Base-by-base conservation (phyloP, 2,888 invertebrate genomes). In the Nebria brevicollis region DNA sequence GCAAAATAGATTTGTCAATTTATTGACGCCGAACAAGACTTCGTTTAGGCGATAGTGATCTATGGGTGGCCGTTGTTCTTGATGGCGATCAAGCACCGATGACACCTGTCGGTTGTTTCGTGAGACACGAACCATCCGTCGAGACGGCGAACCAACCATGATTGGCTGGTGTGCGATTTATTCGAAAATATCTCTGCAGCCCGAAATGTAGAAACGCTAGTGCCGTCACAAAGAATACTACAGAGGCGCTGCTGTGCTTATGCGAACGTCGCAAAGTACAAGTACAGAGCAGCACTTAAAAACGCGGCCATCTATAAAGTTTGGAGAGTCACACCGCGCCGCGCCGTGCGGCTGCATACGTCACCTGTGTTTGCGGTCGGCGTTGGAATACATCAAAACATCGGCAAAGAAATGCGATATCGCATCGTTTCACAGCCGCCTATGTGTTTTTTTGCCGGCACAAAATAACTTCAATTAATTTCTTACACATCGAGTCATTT, bases 401-500 rank as follows among this genome's bases (percentile, higher is more conserved):
- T 43, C 72, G 72, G 72, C 70, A 72, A 77, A 77, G 77, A 77
- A 54, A 77, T 72, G 72, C 65, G 72, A 72, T 70, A 77, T 72
- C 77, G 65, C 64, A 64, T 68, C 68, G 76, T 54, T 54, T 54
- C 54, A 72, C 66, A 20, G 72, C 43, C 70, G 42, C 77, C 25
- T 54, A 54, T 54, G 54, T 54, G 54, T 54, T 65, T 78, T 65
- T 54, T 54, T 72, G 42, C 72, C 78, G 78, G 66, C 82, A 42
- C 73, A 82, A 82, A 82, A 84, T 83, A 83, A 84, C 84, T 84
- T 85, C 85, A 85, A 85, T 85, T 85, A 85, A 85, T 85, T 85
- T 85, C 84, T 85, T 84, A 85, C 85, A 84, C 84, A 85, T 85
- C 84, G 84, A 83, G 83, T 82, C 72, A 70, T 84, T 83, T 85